A percentile compares a stretch with the other conserved stretches of the same genome.
Conservation (phyloP, 2,113 vertebrate genomes). For the Cinclus mexicanus region DNA sequence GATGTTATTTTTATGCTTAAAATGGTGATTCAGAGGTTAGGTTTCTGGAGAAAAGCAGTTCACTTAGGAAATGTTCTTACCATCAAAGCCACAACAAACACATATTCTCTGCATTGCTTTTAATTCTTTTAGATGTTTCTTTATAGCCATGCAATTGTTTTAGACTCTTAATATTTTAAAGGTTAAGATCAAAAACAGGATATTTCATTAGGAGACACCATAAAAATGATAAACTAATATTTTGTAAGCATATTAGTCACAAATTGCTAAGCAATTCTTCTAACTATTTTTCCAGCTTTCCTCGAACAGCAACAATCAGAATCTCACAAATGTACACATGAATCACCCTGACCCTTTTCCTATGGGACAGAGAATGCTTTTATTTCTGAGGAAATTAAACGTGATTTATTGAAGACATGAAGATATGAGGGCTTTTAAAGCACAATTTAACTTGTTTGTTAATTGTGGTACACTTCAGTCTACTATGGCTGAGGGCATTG, state of each 20-base stretch:
- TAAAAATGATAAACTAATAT: constrained; percentile 32
- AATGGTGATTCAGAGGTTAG: not conserved
- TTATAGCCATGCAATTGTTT: not conserved
- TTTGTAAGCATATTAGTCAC: constrained; percentile 9
- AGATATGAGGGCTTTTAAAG: constrained; percentile 19
- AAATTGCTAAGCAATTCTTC: not conserved
- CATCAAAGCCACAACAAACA: not conserved
- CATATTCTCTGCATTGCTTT: not conserved
- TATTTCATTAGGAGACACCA: constrained; percentile 20
- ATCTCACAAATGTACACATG: not conserved
- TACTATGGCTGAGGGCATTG: not conserved
- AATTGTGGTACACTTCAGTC: not conserved
- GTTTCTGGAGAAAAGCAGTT: not conserved
- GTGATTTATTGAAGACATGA: constrained; percentile 2
- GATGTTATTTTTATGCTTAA: not conserved
- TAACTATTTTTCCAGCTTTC: not conserved
- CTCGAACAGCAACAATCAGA: not conserved
- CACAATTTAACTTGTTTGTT: constrained; percentile 3
- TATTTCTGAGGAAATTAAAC: constrained; percentile 18
- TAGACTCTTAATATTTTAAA: constrained; percentile 12
- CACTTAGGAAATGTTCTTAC: not conserved
- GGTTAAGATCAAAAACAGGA: not conserved
- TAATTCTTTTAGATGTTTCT: constrained; percentile 48
- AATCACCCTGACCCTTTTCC: not conserved
- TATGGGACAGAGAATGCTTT: not conserved